Conservation (phyloP, 2,888 invertebrate species). For the Beris morrisii region DNA sequence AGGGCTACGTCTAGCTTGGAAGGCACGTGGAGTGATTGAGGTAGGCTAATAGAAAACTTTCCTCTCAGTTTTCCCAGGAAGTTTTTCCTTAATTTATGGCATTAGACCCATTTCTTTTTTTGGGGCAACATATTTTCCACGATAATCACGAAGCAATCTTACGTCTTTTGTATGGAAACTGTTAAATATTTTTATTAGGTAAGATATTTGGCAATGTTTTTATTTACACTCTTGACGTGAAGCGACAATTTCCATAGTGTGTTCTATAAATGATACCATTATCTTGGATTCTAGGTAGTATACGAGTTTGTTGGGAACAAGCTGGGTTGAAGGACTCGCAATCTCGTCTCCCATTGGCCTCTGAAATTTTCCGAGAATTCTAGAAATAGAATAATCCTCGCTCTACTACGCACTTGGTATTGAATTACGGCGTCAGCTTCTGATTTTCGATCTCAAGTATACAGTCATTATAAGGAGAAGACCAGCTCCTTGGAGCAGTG, state of each 20-base stretch:
- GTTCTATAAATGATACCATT: not conserved
- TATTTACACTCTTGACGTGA: conserved; percentile 6
- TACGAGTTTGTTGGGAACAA: not conserved
- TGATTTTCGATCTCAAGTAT: conserved; percentile 9
- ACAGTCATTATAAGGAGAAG: no score
- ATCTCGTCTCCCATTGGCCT: not conserved
- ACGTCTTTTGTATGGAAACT: not conserved
- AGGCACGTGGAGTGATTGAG: conserved; percentile 29
- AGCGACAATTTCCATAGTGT: conserved; percentile 16
- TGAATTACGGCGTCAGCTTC: not conserved
- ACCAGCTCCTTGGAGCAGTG: no score
- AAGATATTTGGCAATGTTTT: conserved; percentile 5
- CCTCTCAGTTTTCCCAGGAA: conserved; percentile 3
- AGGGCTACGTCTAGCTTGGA: not conserved
- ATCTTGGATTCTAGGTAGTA: not conserved
- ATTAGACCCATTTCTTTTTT: not conserved
- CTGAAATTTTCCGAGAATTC: conserved; percentile 7
- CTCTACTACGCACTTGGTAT: conserved; percentile 9
- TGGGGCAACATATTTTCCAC: no score
- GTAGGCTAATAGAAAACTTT: conserved; percentile 16
- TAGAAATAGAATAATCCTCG: conserved; percentile 6
- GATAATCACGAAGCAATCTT: not conserved
- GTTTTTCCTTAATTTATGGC: conserved; percentile 12
- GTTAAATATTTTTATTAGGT: conserved; percentile 10
- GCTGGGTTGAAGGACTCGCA: not conserved